A percentile compares a stretch with the other conserved stretches of the same genome.
Conservation (phyloP, 2,888 invertebrate species). For the Dicyrtomina minuta region DNA sequence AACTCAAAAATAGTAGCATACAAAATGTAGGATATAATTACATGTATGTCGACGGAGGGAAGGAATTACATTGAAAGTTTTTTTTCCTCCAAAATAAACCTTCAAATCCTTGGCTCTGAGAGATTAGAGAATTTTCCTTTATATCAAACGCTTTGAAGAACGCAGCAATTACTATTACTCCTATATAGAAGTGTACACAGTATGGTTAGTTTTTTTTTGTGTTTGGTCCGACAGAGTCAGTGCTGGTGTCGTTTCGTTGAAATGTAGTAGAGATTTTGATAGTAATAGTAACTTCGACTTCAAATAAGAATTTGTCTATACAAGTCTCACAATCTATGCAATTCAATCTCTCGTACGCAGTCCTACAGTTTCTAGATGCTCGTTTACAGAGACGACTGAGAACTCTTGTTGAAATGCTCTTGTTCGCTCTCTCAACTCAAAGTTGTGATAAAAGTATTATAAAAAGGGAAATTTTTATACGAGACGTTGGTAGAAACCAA, state of each 20-base stretch:
- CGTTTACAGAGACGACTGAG: background rate
- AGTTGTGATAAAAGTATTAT: conserved; percentile 22
- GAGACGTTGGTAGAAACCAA: conserved; percentile 17
- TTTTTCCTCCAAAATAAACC: background rate
- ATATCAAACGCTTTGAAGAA: background rate
- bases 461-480: conserved; percentile 29
- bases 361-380: too few species aligned
- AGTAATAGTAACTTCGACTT: background rate
- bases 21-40: background rate
- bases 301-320: conserved; percentile 1
- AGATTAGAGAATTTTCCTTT: background rate
- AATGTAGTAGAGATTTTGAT: background rate
- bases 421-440: background rate
- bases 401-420: background rate
- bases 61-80: background rate
- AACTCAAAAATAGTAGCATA: too few species aligned
- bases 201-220: too few species aligned
- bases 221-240: background rate
- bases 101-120: background rate
- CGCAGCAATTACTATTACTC: background rate
- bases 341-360: too few species aligned
- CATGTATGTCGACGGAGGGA: background rate
- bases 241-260: too few species aligned
- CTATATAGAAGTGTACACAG: background rate
- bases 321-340: background rate